Evolutionary conservation across 2,888 invertebrate species (phyloP), one percentile per base, ranked within the genome.

Genomic region (Thecocarcelia acutangulata): DNA sequence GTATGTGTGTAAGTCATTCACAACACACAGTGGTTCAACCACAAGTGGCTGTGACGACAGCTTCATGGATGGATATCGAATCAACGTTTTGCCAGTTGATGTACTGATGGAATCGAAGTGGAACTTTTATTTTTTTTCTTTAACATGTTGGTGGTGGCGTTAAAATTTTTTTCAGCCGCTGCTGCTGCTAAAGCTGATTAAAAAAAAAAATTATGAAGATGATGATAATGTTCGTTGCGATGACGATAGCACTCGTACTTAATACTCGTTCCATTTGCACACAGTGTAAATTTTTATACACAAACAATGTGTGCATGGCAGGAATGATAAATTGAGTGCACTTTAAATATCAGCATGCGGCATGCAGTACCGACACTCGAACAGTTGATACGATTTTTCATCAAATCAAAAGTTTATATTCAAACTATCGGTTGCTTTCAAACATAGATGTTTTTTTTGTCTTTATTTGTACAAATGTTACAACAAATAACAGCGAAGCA

Each of bases 1-100:
- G 28, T 28, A 3, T 6, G n/a, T n/a, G n/a, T n/a, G n/a, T n/a
- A n/a, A n/a, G n/a, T n/a, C n/a, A n/a, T n/a, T n/a, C n/a, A n/a
- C n/a, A 24, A 3, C 24, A 24, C 3, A 24, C 24, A 8, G 4
- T 8, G 5, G 33, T n/a, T n/a, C 33, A 33, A 82, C 74, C 70
- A 66, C 82, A 82, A 82, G 78, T 82, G 82, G 82, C 74, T 78
- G 82, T 75, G 82, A 78, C 74, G 77, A 77, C 81, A 77, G 81
- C 73, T 74, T 73, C 63, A 44, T 76, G 52, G 50, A 58, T 66
- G 64, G 58, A 68, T 76, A 59, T 61, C 28, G 15, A 64, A 82
- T 78, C 78, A 82, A 74, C 68, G 69, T 69, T 80, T 80, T 70
- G 56, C 50, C 66, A 68, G 68, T 19, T 66, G 59, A n/a, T n/a